phyloP scores from a whole-genome alignment of 2,113 vertebrate species.

The Nerophis lumbriciformis region DNA sequence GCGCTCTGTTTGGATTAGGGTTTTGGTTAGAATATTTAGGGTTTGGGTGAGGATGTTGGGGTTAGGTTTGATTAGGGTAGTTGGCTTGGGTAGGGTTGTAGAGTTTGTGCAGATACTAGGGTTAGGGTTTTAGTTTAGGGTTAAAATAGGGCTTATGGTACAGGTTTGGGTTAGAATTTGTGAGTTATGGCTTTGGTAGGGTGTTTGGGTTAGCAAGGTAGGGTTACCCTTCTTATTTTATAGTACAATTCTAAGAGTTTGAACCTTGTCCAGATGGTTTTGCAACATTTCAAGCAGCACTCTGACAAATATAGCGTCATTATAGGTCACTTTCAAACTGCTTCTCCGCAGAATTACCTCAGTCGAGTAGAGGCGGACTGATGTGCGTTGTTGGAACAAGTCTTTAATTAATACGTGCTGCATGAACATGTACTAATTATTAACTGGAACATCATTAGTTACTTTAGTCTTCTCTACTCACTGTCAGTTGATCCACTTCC shows the following conservation, averaged over 20 bases:
- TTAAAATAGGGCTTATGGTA: too few species aligned
- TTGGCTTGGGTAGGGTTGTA: too few species aligned
- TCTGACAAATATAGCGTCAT: background rate
- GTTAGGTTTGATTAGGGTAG: too few species aligned
- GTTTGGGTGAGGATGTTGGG: too few species aligned
- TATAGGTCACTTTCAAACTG: constrained; percentile 21
- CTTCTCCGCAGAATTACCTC: constrained; percentile 49
- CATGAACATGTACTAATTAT: constrained; percentile 41
- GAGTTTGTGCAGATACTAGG: too few species aligned
- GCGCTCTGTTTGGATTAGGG: too few species aligned
- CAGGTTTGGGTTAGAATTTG: background rate
- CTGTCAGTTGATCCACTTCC: constrained; percentile 18
- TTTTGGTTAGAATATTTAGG: too few species aligned
- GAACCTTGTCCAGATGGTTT: too few species aligned
- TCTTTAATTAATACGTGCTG: constrained; percentile 65
- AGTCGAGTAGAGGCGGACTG: constrained; percentile 28
- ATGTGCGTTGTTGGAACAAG: constrained; percentile 24
- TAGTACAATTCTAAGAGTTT: too few species aligned
- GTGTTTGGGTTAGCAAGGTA: background rate
- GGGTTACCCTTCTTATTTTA: too few species aligned
- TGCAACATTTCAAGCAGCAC: too few species aligned
- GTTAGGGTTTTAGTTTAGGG: background rate
- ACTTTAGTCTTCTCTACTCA: constrained; percentile 28
- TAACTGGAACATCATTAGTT: constrained; percentile 30
- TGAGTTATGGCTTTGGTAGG: background rate